phyloP scores from a whole-genome alignment of 1,140 invertebrate species.

The Bombus confusus region DNA sequence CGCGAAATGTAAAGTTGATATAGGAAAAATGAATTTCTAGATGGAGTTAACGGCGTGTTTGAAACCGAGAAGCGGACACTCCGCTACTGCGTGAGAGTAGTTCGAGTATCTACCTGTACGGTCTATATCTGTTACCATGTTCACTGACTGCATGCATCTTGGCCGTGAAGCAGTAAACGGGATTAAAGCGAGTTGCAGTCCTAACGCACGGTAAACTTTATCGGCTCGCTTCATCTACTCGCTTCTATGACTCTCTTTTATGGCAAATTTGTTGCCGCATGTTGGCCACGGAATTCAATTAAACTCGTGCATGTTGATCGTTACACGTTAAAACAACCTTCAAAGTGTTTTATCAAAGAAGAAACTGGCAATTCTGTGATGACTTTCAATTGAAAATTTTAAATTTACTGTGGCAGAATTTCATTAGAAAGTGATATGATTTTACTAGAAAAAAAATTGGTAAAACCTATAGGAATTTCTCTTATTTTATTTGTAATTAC shows the following conservation, averaged over 20 bases:
- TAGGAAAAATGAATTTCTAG: slow-evolving; percentile 15
- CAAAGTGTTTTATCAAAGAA: background rate
- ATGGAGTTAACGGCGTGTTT: background rate
- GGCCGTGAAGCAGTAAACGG: slow-evolving; percentile 52
- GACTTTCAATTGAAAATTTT: too few species aligned
- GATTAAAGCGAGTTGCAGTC: slow-evolving; percentile 39
- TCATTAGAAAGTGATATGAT: background rate
- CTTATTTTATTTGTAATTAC: background rate
- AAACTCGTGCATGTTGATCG: background rate
- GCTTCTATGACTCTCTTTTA: background rate
- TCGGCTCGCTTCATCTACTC: slow-evolving; percentile 20
- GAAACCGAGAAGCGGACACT: background rate
- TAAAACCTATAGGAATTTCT: background rate
- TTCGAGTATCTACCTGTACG: slow-evolving; percentile 43
- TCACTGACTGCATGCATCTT: slow-evolving; percentile 39
- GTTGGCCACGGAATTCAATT: background rate
- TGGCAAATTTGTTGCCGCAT: slow-evolving; percentile 4
- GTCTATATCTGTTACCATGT: slow-evolving; percentile 37
- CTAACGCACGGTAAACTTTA: slow-evolving; percentile 44
- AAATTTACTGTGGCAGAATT: background rate
- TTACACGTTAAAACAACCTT: background rate
- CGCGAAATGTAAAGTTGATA: background rate
- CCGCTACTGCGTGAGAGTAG: slow-evolving; percentile 42
- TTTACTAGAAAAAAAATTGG: background rate
- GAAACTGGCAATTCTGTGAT: background rate